Evolutionary conservation across 2,797 vertebrate species (phyloP).

Genomic region (Cryptoblepharus egeriae): DNA sequence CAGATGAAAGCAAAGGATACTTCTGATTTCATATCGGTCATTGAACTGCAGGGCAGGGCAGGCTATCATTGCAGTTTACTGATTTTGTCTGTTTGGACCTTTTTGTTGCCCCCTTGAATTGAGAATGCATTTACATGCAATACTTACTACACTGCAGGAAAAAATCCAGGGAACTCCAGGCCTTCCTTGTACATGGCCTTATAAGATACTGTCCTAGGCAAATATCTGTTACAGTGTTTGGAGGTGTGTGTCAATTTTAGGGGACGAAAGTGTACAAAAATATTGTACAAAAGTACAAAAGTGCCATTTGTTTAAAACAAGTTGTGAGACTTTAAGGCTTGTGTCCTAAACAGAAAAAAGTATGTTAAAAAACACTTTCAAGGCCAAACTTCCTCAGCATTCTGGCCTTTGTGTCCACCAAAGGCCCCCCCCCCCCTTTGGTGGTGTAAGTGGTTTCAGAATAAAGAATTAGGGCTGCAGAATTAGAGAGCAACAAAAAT

Average conservation of each 20-base stretch:
- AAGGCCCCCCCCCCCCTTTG: too few species aligned
- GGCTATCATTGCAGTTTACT: not conserved
- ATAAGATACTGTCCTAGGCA: not conserved
- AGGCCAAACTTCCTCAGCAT: too few species aligned
- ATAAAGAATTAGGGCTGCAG: too few species aligned
- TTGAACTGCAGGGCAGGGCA: not conserved
- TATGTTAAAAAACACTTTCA: too few species aligned
- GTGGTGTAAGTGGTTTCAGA: too few species aligned
- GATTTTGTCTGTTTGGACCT: not conserved
- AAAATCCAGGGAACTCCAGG: not conserved
- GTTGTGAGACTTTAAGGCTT: conserved; percentile 26
- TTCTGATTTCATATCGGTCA: conserved; percentile 32
- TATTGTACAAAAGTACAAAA: too few species aligned
- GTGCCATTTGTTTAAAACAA: conserved; percentile 35
- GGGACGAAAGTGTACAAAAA: too few species aligned
- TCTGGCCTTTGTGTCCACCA: too few species aligned
- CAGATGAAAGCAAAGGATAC: not conserved
- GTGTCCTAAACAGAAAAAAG: too few species aligned
- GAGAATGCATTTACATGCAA: not conserved
- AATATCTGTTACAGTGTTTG: not conserved
- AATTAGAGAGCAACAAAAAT: too few species aligned
- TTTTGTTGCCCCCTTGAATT: not conserved
- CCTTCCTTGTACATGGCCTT: not conserved
- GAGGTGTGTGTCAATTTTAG: conserved; percentile 5
- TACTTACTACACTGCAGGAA: not conserved